Evolutionary conservation across 2,113 vertebrate species (phyloP), one percentile per base, ranked within the genome.

Genomic region (Perccottus glenii): DNA sequence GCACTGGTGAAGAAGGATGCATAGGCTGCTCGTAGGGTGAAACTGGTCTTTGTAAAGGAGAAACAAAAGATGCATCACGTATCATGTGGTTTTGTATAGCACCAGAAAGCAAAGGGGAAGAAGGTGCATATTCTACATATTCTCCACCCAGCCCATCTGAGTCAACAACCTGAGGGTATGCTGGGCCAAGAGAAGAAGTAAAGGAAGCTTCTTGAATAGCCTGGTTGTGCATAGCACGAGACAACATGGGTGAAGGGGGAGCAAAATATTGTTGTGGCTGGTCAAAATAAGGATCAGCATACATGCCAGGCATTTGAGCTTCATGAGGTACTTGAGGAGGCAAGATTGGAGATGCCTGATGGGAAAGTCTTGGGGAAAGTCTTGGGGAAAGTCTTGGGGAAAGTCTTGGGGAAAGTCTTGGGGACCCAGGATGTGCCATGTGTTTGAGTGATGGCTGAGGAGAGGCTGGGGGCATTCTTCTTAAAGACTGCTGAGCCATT

Each of bases 371-470:
- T n/a, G 52, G 64, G 10, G 80, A 40, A 38, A 43, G 64, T 48
- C 86, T 74, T 1, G 91, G 90, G 2, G 85, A 83, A 6, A 85
- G 89, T 59, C 47, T 1, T 27, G 19, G 90, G 52, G 85, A 83
- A 55, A 86, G 74, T 38, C 69, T 68, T 60, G 90, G 76, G 60
- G 88, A 90, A 19, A 85, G 71, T 9, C 74, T 87, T 16, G 89
- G 89, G 35, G 91, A 93, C 16, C 55, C 42, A 35, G 77, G 73
- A 44, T 66, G 80, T 8, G 72, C 52, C 70, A 85, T 89, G 38
- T 87, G 76, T 80, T 91, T 93, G 42, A 92, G 60, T 10, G 88
- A 92, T 51, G 70, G 78, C 57, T 93, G 92, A 57, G 91, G 90
- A 56, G 91, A 93, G 44, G 70, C 55, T 1, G 73, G 77, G 43